Evolutionary conservation across 2,797 vertebrate species (phyloP), one percentile per base, ranked within the genome.

Genomic region (Alcedo quadribrachys): DNA sequence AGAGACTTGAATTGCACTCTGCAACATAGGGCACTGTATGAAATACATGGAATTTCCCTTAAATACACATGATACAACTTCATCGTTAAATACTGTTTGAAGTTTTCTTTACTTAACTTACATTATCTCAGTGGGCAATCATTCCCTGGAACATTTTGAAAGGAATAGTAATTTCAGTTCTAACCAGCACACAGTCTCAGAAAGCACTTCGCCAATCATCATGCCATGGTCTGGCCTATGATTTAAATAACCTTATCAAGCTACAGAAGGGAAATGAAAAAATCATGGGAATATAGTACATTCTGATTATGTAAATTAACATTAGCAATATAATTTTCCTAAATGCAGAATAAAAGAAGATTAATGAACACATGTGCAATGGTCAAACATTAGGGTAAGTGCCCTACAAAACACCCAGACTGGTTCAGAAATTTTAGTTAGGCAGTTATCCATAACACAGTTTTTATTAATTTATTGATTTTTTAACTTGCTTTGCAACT

Each of bases 121-220:
- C 51, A 48, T 95, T 97, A 97, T 97, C 95, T 97, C 86, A 88
- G 45, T 60, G 87, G 94, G 96, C 95, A 91, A 96, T 97, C 96
- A 8, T 96, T 97, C 96, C 83, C 65, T 93, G 95, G 94, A 96
- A 96, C 93, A 61, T 96, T 96, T 94, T 95, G 87, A 96, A 97
- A 96, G 95, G 89, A 97, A 93, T 60, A 84, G 71, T 84, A 65
- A 94, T 96, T 94, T 96, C 91, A 81, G 33, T 95, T 96, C 82
- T 96, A 83, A 79, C 50, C 81, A 89, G 76, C 86, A 76, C 85
- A 66, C 28, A 81, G 81, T 89, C 58, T 85, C 91, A 85, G 67
- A 88, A 87, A 93, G 80, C 35, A 74, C 55, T 81, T 89, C 0
- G 1, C 79, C 88, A 91, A 43, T 61, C 79, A 62, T 55, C 27